Evolutionary conservation across 2,113 vertebrate genomes (phyloP), one percentile per base, ranked within the genome.

Genomic region (Aspiorhynchus laticeps): DNA sequence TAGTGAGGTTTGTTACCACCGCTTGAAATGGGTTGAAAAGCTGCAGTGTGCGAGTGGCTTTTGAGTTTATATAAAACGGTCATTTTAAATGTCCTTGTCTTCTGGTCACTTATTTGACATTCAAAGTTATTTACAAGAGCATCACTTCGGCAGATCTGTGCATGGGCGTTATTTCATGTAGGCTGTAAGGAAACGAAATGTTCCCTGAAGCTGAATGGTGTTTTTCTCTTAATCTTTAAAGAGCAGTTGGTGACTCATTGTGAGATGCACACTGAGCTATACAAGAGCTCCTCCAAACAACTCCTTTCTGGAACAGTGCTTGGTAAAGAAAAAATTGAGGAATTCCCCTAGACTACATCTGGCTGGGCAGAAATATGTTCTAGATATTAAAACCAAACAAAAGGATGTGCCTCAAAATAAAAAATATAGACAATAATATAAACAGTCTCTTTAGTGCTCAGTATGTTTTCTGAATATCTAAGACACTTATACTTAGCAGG

Each of bases 171-270:
- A 21, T 53, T 69, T 59, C 46, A 31, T 26, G 26, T 78, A 78
- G 75, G 67, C 85, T 81, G 77, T n/a, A 31, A 85, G 77, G 73
- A 85, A 80, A 87, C 80, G 21, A 85, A 85, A 87, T 86, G 84
- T 80, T 78, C 78, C 69, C 74, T 38, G 10, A 61, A 82, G 86
- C 43, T 71, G 83, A 85, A 85, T 38, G 6, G 78, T 85, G 61
- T 79, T 82, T 48, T 82, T 74, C 59, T 38, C 83, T 67, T 85
- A n/a, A 83, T 82, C 48, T 84, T 87, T 71, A 79, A 65, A 73
- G 65, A 59, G 74, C 36, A 78, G 48, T 82, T 56, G 75, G 71
- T 85, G 83, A 87, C 77, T 87, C 86, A 85, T 71, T 85, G 46
- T 71, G 31, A 81, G 73, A 84, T 63, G 43, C 75, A 84, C 51